phyloP scores from a whole-genome alignment of 2,888 invertebrate species.

The Ophioninae sp. region DNA sequence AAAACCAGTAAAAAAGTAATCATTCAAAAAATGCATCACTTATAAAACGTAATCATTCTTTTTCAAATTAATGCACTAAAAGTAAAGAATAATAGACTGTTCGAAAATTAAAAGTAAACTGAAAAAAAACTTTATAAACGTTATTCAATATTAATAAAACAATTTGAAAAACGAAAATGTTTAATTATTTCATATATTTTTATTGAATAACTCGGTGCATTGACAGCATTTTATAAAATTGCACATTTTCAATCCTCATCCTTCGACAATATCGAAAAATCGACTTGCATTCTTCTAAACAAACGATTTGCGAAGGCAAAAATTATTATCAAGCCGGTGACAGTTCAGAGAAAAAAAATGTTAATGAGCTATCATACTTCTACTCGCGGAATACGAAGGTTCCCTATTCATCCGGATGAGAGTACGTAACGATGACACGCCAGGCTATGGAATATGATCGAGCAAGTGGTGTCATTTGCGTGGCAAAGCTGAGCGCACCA shows the following conservation, averaged over 20 bases:
- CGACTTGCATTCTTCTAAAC: background rate
- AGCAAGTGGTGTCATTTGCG: slow-evolving; percentile 31
- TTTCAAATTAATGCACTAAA: too few species aligned
- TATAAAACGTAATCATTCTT: too few species aligned
- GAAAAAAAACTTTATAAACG: too few species aligned
- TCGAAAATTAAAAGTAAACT: too few species aligned
- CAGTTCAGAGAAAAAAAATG: background rate
- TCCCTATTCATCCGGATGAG: slow-evolving; percentile 22
- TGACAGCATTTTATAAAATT: background rate
- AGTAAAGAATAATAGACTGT: too few species aligned
- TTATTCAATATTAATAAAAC: too few species aligned
- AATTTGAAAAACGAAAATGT: background rate
- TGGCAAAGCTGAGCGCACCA: slow-evolving; percentile 31
- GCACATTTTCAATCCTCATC: background rate
- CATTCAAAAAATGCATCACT: too few species aligned
- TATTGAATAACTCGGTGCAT: background rate
- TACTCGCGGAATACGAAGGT: background rate
- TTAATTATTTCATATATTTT: background rate
- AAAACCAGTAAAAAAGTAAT: too few species aligned
- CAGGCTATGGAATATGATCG: slow-evolving; percentile 24
- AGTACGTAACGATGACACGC: slow-evolving; percentile 1
- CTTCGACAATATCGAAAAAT: background rate
- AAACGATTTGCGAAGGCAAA: background rate
- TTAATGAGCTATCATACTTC: background rate
- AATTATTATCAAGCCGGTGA: background rate